Conservation (phyloP, 1,140 invertebrate species). For the Drosophila santomea region DNA sequence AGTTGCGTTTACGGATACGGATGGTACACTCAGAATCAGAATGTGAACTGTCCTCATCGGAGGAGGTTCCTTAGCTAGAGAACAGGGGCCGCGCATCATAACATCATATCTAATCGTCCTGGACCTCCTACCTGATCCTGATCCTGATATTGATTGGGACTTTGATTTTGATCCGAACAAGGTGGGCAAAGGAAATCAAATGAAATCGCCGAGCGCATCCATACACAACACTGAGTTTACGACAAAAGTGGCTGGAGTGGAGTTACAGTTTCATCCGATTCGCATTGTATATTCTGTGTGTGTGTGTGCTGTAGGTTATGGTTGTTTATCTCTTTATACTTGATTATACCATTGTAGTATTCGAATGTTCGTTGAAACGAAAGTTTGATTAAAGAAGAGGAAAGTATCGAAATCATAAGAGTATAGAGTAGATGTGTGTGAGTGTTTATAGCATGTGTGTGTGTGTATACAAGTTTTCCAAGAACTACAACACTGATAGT, state of each 20-base stretch:
- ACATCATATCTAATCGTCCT: slow-evolving; percentile 32
- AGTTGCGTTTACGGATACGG: slow-evolving; percentile 26
- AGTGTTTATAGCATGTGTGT: slow-evolving; percentile 5
- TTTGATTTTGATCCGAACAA: slow-evolving; percentile 18
- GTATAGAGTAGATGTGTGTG: slow-evolving; percentile 12
- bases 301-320: slow-evolving; percentile 24
- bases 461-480: slow-evolving; percentile 34
- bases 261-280: slow-evolving; percentile 24
- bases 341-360: slow-evolving; percentile 34
- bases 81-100: slow-evolving; percentile 17
- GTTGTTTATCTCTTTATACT: slow-evolving; percentile 38
- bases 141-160: background rate
- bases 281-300: slow-evolving; percentile 8
- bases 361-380: slow-evolving; percentile 28
- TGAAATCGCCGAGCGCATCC: slow-evolving; percentile 54
- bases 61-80: slow-evolving; percentile 25
- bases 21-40: slow-evolving; percentile 6
- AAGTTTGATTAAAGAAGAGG: slow-evolving; percentile 24
- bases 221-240: slow-evolving; percentile 50
- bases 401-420: slow-evolving; percentile 34
- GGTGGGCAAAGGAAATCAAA: slow-evolving; percentile 31
- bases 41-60: slow-evolving; percentile 10
- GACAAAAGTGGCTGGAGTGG: slow-evolving; percentile 24
- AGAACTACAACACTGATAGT: slow-evolving; percentile 71
- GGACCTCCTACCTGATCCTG: slow-evolving; percentile 30